Evolutionary conservation across 1,140 invertebrate genomes (phyloP).

Genomic region (Saccostrea echinata): DNA sequence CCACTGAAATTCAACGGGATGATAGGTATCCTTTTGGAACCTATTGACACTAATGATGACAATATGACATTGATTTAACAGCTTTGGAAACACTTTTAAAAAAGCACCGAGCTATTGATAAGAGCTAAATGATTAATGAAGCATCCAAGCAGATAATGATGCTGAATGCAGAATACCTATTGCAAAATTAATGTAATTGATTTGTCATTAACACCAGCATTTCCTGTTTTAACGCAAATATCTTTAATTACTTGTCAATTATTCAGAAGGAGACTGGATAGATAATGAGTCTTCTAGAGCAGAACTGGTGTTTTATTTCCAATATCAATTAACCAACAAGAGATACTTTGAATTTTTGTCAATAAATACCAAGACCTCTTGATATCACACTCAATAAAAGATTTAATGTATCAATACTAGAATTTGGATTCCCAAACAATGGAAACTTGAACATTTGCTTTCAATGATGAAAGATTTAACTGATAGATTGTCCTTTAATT

Average conservation of each 20-base stretch:
- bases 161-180: not conserved
- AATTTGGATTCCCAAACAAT: not conserved
- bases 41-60: slow-evolving; percentile 23
- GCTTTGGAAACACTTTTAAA: not conserved
- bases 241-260: slow-evolving; percentile 27
- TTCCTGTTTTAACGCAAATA: slow-evolving; percentile 18
- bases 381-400: not conserved
- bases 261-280: not conserved
- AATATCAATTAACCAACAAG: not conserved
- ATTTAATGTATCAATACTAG: not conserved
- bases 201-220: not conserved
- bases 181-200: slow-evolving; percentile 29
- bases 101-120: not conserved
- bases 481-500: too few species aligned
- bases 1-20: not conserved
- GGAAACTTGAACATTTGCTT: too few species aligned
- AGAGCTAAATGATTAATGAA: not conserved
- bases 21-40: not conserved
- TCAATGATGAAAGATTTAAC: too few species aligned
- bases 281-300: not conserved
- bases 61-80: not conserved
- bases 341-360: not conserved
- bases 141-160: slow-evolving; percentile 10
- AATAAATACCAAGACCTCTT: not conserved
- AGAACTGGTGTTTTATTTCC: slow-evolving; percentile 6